Conservation (phyloP, 2,113 vertebrate species). For the Pithys albifrons region DNA sequence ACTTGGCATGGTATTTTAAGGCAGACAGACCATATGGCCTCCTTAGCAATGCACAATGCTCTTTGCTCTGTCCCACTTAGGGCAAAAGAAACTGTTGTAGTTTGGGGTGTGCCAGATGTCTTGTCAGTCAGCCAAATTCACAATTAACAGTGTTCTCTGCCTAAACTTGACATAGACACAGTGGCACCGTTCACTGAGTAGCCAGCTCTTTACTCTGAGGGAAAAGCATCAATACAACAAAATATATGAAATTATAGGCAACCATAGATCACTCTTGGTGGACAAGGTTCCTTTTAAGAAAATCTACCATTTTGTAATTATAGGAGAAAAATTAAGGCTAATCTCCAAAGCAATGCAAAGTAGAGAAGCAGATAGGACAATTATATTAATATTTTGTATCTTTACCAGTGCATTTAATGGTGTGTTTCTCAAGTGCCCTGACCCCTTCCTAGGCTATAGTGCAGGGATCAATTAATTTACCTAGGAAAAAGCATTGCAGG, state of each 20-base stretch:
- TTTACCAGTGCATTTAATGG: not conserved
- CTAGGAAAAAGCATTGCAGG: not conserved
- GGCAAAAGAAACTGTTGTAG: not conserved
- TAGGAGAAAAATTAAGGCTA: not conserved
- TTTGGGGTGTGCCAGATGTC: constrained; percentile 42
- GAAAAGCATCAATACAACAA: not conserved
- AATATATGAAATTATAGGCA: not conserved
- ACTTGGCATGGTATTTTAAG: constrained; percentile 23
- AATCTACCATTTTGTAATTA: not conserved
- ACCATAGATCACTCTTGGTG: not conserved
- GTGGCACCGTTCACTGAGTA: not conserved
- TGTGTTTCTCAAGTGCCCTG: not conserved
- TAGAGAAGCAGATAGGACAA: not conserved
- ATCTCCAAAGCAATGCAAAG: not conserved
- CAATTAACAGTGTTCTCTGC: not conserved
- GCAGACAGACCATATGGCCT: constrained; percentile 46
- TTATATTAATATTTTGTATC: not conserved
- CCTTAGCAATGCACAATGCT: not conserved
- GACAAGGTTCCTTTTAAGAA: not conserved
- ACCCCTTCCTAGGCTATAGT: not conserved
- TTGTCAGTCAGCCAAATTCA: constrained; percentile 3
- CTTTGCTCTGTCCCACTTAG: constrained; percentile 4
- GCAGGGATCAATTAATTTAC: not conserved
- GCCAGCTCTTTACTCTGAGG: not conserved
- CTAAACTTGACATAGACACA: not conserved